phyloP scores from a whole-genome alignment of 2,113 vertebrate species.

The Catagonus wagneri region DNA sequence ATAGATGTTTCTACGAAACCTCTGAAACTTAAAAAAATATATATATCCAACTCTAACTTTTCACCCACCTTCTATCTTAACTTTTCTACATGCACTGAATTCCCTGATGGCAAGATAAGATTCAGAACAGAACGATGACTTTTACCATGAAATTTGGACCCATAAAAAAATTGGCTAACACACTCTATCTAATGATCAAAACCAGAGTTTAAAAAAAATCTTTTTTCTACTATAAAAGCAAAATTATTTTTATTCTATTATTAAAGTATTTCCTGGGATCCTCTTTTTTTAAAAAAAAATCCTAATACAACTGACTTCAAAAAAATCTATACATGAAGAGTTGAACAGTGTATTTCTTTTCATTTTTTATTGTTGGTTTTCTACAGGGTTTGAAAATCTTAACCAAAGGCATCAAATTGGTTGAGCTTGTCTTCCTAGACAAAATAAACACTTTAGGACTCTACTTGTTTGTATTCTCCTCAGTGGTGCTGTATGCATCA shows the following conservation, averaged over 20 bases:
- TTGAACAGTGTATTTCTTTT: conserved; percentile 46
- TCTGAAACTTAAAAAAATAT: neutral
- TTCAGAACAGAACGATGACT: neutral
- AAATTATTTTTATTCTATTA: neutral
- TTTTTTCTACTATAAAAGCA: neutral
- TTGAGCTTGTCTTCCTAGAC: conserved; percentile 89
- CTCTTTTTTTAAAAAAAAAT: neutral
- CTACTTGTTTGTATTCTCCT: conserved; percentile 96
- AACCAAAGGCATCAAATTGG: conserved; percentile 86
- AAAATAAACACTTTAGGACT: conserved; percentile 95
- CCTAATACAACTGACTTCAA: neutral
- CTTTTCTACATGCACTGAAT: neutral
- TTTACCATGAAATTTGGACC: neutral
- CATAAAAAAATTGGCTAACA: neutral
- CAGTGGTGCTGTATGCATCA: conserved; percentile 93
- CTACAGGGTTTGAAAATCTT: conserved; percentile 85
- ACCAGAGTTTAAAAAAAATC: neutral
- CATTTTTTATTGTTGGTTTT: conserved; percentile 74
- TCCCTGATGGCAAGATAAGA: neutral
- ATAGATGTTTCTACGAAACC: neutral
- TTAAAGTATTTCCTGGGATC: conserved; percentile 7
- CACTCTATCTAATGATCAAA: neutral
- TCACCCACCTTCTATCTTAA: neutral
- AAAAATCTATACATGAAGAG: conserved; percentile 7
- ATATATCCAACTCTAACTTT: neutral